Evolutionary conservation across 2,888 invertebrate species (phyloP), one percentile per base, ranked within the genome.

Genomic region (Siphlonurus alternatus): DNA sequence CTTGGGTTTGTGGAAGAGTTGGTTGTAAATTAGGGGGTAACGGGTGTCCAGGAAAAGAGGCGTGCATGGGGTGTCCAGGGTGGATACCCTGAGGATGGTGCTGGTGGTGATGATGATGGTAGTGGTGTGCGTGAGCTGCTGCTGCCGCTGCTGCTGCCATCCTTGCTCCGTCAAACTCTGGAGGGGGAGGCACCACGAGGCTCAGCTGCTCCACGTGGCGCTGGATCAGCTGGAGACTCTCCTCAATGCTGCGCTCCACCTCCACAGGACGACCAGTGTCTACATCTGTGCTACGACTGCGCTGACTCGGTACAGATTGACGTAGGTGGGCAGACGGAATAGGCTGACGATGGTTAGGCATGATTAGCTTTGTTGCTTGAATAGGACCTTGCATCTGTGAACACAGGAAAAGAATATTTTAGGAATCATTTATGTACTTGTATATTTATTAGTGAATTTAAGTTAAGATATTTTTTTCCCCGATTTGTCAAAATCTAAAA

Each of bases 141-240:
- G 73, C 73, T 62, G 74, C 73, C 66, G 73, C 73, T 59, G 76
- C 76, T 61, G 74, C 73, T 2, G 70, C 69, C 23, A 74, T 75
- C 1, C 72, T 73, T 2, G 73, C 72, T 38, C 78, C 79, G 62
- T 78, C 78, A 69, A 82, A 83, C 71, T 83, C 83, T 1, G 81
- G 80, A 2, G 81, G 80, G 0, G 84, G 83, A 1, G 83, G 83
- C 1, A 83, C 78, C 7, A 81, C 80, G 23, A 62, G 62, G 67
- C 73, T 73, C 61, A 74, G 67, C n/a, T 72, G 72, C 63, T 72
- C 72, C 51, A 73, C 73, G 66, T 74, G 74, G 71, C 72, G 72
- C 64, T 73, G 70, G 59, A 74, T 74, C 1, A 74, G 69, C 65
- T 73, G 71, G 59, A 74, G 69, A 65, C 74, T 74, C 65, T 73